Base-by-base conservation (phyloP, 2,113 vertebrate genomes). In the Pampusana beccarii region DNA sequence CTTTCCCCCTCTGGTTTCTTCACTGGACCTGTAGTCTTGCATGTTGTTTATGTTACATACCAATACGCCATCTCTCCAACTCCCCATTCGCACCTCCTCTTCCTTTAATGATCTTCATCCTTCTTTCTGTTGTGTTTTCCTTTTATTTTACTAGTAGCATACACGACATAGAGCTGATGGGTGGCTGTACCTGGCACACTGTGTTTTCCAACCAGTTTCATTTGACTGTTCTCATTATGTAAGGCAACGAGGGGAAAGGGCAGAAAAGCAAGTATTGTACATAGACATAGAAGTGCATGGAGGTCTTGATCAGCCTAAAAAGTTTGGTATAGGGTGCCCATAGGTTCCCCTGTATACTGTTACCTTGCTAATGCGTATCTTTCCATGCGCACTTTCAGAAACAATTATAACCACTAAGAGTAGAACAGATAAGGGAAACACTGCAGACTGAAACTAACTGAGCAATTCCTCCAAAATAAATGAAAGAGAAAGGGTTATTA, bases 381-480 rank as follows among this genome's bases (percentile, higher is more conserved):
- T 64, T 36, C 57, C 50, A 16, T 21, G 48, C 54, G 57, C 34
- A 15, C 53, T 65, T 92, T 85, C 66, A 87, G 93, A 87, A 69
- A 74, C 31, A 69, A 72, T 44, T 64, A 46, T 48, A 94, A 67
- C 38, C 5, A 2, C 61, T 89, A 84, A 77, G 92, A 91, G 69
- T 86, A 92, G 92, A 93, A 97, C 75, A 93, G 88, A 92, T 79
- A 92, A 93, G 72, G 65, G 40, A 78, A 86, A 93, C 88, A 96
- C 86, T 80, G 61, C 72, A 95, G 88, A 74, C 69, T 86, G 95
- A 94, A 87, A 95, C 77, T 96, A 96, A 96, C 65, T 94, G 86
- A 95, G 82, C 75, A 84, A 67, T 93, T 92, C 40, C 72, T 96
- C 38, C 79, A 86, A 67, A 46, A 92, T 79, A 71, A 96, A 78